Evolutionary conservation across 2,888 invertebrate genomes (phyloP).

Genomic region (Spodoptera picta): DNA sequence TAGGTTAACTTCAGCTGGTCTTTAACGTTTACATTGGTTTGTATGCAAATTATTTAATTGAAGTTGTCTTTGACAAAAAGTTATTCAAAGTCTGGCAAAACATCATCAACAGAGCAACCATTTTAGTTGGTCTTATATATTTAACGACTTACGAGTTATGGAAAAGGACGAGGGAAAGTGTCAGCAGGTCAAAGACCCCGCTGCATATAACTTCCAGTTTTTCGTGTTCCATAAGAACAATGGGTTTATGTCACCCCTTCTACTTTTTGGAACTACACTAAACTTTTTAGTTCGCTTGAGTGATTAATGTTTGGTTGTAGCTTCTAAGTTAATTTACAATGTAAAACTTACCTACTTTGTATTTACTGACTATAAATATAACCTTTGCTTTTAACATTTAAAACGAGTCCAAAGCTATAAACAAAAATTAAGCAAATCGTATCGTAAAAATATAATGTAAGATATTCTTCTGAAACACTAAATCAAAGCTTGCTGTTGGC

Average conservation of each 20-base stretch:
- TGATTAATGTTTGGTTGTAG: slow-evolving; percentile 20
- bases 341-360: background rate
- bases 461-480: slow-evolving; percentile 28
- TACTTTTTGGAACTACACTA: slow-evolving; percentile 30
- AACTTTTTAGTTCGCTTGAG: slow-evolving; percentile 30
- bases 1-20: slow-evolving; percentile 36
- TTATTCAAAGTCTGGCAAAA: slow-evolving; percentile 34
- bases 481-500: slow-evolving; percentile 50
- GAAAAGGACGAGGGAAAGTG: slow-evolving; percentile 43
- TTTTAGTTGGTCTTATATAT: slow-evolving; percentile 27
- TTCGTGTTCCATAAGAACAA: slow-evolving; percentile 53
- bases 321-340: slow-evolving; percentile 17
- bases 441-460: slow-evolving; percentile 4
- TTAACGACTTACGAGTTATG: slow-evolving; percentile 26
- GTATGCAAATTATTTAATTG: slow-evolving; percentile 21
- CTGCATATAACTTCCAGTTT: slow-evolving; percentile 50
- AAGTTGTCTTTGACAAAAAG: slow-evolving; percentile 14
- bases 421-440: background rate
- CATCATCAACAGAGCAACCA: slow-evolving; percentile 30
- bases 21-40: slow-evolving; percentile 29
- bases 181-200: slow-evolving; percentile 43
- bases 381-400: slow-evolving; percentile 7
- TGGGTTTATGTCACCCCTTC: slow-evolving; percentile 46
- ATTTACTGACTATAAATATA: background rate
- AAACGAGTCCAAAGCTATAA: background rate